These are phyloP conservation scores for Paramuricea clavata DNA, from an alignment of 92 coral and sea anemone species.

Conservation along the genomic window DNA sequence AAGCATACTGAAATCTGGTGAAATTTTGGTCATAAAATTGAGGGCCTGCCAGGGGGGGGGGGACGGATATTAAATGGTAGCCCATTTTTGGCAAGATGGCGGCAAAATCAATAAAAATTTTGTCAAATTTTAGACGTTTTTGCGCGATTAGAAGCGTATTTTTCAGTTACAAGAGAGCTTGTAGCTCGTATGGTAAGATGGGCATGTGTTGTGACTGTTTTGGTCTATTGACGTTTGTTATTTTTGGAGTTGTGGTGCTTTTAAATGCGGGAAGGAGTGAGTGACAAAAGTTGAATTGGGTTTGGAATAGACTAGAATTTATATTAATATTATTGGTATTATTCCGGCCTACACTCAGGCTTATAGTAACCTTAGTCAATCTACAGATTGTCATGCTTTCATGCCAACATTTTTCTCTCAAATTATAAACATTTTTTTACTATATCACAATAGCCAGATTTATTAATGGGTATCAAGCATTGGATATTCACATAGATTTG, in stretches of 20 bases:
- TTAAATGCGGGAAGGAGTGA: conserved; percentile 1
- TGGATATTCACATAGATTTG: no score
- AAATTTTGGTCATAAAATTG: no score
- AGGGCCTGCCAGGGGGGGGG: no score
- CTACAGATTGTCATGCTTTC: no score
- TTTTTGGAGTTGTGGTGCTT: background rate
- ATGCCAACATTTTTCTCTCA: no score
- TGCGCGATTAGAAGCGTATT: background rate
- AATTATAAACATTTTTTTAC: no score
- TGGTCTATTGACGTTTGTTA: background rate
- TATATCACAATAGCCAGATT: no score
- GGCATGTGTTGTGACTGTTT: background rate
- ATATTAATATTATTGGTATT: no score
- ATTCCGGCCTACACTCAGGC: no score
- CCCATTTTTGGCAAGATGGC: conserved; percentile 27
- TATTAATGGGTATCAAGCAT: no score
- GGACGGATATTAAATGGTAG: no score
- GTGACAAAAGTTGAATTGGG: background rate
- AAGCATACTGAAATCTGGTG: no score
- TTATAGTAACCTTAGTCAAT: background rate
- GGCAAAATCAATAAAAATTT: background rate
- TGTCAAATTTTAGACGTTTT: background rate
- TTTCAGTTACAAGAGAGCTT: background rate
- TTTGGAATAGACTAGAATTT: background rate
- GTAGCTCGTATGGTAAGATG: conserved; percentile 1